phyloP scores from a whole-genome alignment of 2,888 invertebrate genomes.

The Antitype chi region DNA sequence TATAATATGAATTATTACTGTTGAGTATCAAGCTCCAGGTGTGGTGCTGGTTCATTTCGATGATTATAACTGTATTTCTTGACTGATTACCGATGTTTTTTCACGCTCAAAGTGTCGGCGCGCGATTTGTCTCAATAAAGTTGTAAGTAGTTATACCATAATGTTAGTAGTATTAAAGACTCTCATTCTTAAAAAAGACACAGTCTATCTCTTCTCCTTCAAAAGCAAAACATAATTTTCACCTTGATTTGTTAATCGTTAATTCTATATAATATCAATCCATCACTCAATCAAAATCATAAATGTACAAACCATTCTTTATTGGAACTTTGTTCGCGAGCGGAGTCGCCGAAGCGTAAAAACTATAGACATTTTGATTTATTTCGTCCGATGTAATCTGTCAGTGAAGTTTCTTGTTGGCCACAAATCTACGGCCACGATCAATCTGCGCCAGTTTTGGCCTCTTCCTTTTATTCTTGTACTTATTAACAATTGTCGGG shows the following conservation, averaged over 20 bases:
- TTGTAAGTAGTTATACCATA: no score
- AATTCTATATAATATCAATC: slow-evolving; percentile 24
- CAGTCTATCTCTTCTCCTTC: no score
- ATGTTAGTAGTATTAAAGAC: no score
- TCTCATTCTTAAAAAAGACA: no score
- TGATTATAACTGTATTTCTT: no score
- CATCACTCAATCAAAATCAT: slow-evolving; percentile 44
- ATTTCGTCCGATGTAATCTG: slow-evolving; percentile 72
- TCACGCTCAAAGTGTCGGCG: no score
- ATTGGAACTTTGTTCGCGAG: slow-evolving; percentile 52
- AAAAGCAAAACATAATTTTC: no score
- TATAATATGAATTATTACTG: no score
- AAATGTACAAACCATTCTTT: slow-evolving; percentile 49
- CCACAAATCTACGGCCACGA: slow-evolving; percentile 73
- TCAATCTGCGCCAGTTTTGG: slow-evolving; percentile 73
- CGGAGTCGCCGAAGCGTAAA: slow-evolving; percentile 62
- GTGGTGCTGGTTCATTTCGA: no score
- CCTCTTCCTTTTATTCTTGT: slow-evolving; percentile 70
- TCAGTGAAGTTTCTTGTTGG: slow-evolving; percentile 75
- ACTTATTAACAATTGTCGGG: slow-evolving; percentile 73
- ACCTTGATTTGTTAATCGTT: background rate
- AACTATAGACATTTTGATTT: slow-evolving; percentile 66
- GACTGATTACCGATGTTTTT: no score
- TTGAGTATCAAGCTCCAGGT: no score
- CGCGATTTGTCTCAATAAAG: no score